Evolutionary conservation across 2,113 vertebrate genomes (phyloP), one percentile per base, ranked within the genome.

Genomic region (Cynocephalus volans): DNA sequence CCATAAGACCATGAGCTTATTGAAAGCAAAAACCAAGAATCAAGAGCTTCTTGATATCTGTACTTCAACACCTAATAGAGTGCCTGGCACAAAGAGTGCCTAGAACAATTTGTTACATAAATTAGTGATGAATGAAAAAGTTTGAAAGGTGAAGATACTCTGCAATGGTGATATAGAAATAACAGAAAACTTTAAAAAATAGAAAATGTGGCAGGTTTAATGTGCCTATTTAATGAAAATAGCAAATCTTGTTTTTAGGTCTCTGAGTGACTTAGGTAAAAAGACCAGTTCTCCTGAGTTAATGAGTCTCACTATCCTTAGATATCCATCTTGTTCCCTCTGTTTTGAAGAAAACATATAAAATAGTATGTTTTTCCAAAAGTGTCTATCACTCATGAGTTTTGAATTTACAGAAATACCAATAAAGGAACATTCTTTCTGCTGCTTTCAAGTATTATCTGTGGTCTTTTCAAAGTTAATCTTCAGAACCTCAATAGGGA

Each of bases 321-420:
- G 11, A 21, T 84, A 93, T 76, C 3, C 8, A 60, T 65, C 36
- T 84, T 73, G 9, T 52, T 56, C 36, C 9, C 10, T 41, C 31
- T 50, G 6, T 48, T 82, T 72, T 82, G 41, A 95, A 58, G 41
- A 76, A 83, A 95, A 45, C n/a, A 93, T 28, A 54, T 88, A 67
- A 96, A 95, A 77, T 48, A 64, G 26, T 31, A 76, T 45, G 23
- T 77, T 85, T 91, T 56, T 67, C 58, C 75, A 80, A 93, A 80
- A 56, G 5, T 48, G 5, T 50, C 26, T 69, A 50, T n/a, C 21
- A 72, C 92, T 90, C 23, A 28, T 70, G 65, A 33, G 69, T 97
- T 94, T 24, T 94, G 36, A 96, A 62, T 15, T 60, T 90, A 65
- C 26, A 41, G 15, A 93, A 94, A 95, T 56, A 85, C 12, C 12